Base-by-base conservation (phyloP, 2,888 invertebrate genomes). In the Megastigmus dorsalis region DNA sequence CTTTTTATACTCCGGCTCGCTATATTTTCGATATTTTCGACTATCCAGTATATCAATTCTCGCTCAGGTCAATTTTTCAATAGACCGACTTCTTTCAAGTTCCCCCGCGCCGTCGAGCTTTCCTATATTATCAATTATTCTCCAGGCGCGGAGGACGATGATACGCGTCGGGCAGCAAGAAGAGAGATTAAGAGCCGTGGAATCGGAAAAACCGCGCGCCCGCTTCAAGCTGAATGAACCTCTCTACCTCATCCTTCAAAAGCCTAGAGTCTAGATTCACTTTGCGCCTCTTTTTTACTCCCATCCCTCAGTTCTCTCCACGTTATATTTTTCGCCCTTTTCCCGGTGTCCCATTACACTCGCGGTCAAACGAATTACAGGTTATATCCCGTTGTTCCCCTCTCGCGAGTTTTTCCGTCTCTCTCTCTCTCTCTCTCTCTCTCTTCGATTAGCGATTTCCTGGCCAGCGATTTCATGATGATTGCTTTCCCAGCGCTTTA, bases 401-500 rank as follows among this genome's bases (percentile, higher is more conserved):
- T 33, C 7, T 33, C 33, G 4, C 4, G 3, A 5, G 7, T 33
- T 33, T 7, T 15, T n/a, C 4, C 7, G n/a, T 43, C 18, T 43
- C 7, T 43, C n/a, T 10, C 18, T 43, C 3, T 18, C 15, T 26
- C 13, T n/a, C 43, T 43, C 15, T n/a, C 43, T n/a, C 43, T 43
- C 5, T 2, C 13, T 9, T 5, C 5, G 3, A 43, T 43, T n/a
- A 13, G 15, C 43, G 5, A 43, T 43, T 33, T 33, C 33, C 9
- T 6, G 5, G 3, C 45, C 2, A 13, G 23, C 48, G n/a, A 65
- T 26, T 65, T 65, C 54, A 54, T 41, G 60, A 45, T 45, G 65
- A 65, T 65, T 65, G 52, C 9, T 65, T 65, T 65, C n/a, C n/a
- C 54, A 65, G 52, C 65, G 41, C 18, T 10, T 54, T 54, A 18